A percentile compares a stretch with the other conserved stretches of the same genome.
Evolutionary conservation across 2,797 vertebrate species (phyloP).

Genomic region (Channallabes apus): DNA sequence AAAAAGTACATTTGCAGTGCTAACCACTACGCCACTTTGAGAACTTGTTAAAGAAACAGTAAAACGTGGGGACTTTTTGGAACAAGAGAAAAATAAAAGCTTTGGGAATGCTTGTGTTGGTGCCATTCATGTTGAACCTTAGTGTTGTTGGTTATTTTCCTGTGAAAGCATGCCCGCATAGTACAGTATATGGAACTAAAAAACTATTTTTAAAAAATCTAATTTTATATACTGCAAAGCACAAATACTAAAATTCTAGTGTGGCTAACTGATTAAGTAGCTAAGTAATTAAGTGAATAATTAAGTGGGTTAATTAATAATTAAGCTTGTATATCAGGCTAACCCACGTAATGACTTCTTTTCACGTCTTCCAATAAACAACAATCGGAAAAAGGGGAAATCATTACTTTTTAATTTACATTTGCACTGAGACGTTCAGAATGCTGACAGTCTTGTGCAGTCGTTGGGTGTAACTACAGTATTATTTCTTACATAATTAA

Average conservation of each 20-base stretch:
- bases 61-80: too few species aligned
- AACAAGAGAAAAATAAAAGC: neutral
- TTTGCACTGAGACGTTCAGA: neutral
- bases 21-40: too few species aligned
- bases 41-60: too few species aligned
- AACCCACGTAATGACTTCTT: neutral
- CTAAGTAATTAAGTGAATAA: neutral
- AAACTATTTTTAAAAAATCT: neutral
- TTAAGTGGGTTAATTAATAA: neutral
- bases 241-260: neutral
- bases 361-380: neutral
- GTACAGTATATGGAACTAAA: too few species aligned
- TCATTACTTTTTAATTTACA: neutral
- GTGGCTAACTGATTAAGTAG: neutral
- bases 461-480: neutral
- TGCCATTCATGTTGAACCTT: too few species aligned
- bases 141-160: too few species aligned
- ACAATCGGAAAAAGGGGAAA: neutral
- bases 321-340: neutral
- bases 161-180: too few species aligned
- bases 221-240: neutral
- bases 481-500: neutral
- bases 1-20: too few species aligned
- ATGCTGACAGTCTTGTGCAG: neutral
- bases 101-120: neutral